Conservation (phyloP, 2,888 invertebrate genomes). For the Habrosyne pyritoides region DNA sequence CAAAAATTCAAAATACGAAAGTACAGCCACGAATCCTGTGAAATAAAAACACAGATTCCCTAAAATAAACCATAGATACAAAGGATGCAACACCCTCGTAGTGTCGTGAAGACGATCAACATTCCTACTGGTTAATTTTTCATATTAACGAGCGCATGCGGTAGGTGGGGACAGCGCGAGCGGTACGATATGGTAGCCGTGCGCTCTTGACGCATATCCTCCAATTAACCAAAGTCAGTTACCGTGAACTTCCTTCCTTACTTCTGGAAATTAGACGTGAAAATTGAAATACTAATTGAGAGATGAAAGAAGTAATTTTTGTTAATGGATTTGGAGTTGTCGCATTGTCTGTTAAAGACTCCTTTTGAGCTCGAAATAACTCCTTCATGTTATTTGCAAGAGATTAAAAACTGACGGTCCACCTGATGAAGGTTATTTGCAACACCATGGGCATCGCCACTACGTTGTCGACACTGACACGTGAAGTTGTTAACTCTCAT, state of each 20-base stretch:
- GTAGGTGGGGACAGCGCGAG: constrained; percentile 19
- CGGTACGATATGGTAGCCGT: not conserved
- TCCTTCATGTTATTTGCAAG: too few species aligned
- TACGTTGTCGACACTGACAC: too few species aligned
- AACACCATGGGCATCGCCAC: too few species aligned
- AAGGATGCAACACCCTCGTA: constrained; percentile 3
- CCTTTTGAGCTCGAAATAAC: too few species aligned
- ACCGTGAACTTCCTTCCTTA: constrained; percentile 2
- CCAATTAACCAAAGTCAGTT: constrained; percentile 14
- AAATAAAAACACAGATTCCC: not conserved
- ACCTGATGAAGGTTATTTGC: too few species aligned
- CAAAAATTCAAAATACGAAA: too few species aligned
- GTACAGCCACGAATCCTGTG: too few species aligned
- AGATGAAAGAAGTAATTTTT: not conserved
- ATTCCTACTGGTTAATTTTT: constrained; percentile 25
- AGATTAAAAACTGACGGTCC: too few species aligned
- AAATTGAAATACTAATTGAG: not conserved
- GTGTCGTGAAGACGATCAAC: constrained; percentile 14
- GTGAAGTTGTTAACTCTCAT: too few species aligned
- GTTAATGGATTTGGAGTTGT: not conserved
- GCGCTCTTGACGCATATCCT: constrained; percentile 19
- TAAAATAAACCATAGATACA: constrained; percentile 9
- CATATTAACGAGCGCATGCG: constrained; percentile 26
- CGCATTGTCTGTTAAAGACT: too few species aligned
- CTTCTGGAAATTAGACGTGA: not conserved